These are phyloP conservation scores for Masnerella sp. DNA, from an alignment of 2,888 invertebrate species.

Conservation along the genomic window DNA sequence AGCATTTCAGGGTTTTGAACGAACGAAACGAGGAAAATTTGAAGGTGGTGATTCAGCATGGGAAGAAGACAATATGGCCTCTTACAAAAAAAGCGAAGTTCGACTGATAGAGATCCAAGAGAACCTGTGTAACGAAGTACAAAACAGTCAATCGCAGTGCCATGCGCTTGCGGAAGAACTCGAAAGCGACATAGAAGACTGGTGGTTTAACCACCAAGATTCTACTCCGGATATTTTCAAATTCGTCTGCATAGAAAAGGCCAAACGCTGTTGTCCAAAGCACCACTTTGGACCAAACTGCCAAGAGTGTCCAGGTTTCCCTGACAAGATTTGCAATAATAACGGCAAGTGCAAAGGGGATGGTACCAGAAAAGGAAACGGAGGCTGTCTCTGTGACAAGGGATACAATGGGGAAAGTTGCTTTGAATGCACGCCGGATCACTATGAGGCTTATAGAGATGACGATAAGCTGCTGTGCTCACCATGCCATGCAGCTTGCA, in stretches of 20 bases:
- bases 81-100: conserved; percentile 92
- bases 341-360: conserved; percentile 92
- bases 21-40: conserved; percentile 91
- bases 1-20: conserved; percentile 85
- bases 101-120: conserved; percentile 95
- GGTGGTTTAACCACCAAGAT: conserved; percentile 88
- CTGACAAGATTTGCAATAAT: conserved; percentile 86
- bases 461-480: conserved; percentile 86
- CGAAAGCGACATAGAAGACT: conserved; percentile 89
- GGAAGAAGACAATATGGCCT: conserved; percentile 92
- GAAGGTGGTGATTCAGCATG: conserved; percentile 96
- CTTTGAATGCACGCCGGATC: conserved; percentile 85
- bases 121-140: conserved; percentile 87
- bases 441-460: conserved; percentile 87
- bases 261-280: conserved; percentile 90
- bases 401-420: conserved; percentile 91
- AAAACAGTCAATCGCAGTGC: conserved; percentile 87
- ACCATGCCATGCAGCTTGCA: conserved; percentile 88
- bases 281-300: conserved; percentile 91
- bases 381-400: conserved; percentile 90
- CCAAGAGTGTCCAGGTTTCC: conserved; percentile 86
- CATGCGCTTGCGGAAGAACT: conserved; percentile 90
- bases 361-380: conserved; percentile 95
- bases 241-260: conserved; percentile 88
- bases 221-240: conserved; percentile 82